A percentile compares a stretch with the other conserved stretches of the same genome.
Conservation (phyloP, 2,797 vertebrate genomes). For the Pangasius larnaudii region DNA sequence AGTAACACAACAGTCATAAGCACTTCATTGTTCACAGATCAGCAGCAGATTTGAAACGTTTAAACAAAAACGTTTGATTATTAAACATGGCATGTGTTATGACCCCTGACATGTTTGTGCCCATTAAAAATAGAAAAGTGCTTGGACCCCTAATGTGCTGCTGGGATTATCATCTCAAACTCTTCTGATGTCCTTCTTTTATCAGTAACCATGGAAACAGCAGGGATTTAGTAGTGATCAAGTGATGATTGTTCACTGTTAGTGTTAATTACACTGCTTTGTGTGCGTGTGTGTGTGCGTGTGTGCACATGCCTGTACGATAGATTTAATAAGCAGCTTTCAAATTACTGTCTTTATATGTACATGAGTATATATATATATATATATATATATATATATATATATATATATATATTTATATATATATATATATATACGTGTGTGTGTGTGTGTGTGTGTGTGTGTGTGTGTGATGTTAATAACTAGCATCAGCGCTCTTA, state of each 20-base stretch:
- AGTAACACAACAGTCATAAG: not conserved
- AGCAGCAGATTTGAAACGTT: not conserved
- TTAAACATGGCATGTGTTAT: not conserved
- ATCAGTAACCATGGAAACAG: constrained; percentile 28
- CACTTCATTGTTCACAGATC: not conserved
- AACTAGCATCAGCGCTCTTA: not conserved
- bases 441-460: constrained; percentile 45
- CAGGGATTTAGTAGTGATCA: constrained; percentile 4
- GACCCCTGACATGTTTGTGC: not conserved
- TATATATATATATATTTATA: too few relatives aligned
- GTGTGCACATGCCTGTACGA: not conserved
- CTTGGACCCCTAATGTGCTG: not conserved
- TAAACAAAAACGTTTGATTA: not conserved
- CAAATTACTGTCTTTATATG: not conserved
- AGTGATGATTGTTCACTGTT: constrained; percentile 16
- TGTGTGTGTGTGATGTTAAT: constrained; percentile 31
- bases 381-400: too few relatives aligned
- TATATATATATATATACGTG: too few relatives aligned
- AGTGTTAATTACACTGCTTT: constrained; percentile 25
- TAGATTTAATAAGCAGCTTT: not conserved
- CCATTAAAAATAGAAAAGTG: not conserved
- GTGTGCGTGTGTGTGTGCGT: constrained; percentile 50
- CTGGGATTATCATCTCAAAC: not conserved
- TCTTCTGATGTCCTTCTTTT: not conserved
- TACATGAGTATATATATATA: not conserved